Conservation (phyloP, 2,113 vertebrate genomes). For the Pungitius pungitius region DNA sequence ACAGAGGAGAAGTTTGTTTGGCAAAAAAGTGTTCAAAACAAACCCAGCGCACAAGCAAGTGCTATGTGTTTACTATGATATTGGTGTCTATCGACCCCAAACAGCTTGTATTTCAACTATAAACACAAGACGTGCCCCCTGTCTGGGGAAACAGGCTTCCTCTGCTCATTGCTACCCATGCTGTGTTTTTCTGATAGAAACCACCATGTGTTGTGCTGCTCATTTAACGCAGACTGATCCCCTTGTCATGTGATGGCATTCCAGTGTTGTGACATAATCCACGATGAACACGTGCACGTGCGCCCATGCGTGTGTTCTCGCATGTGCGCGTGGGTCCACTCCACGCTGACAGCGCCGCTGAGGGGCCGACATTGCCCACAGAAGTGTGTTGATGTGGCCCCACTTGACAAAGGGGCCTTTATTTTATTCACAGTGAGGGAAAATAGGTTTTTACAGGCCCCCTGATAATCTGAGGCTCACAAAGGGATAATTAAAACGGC, state of each 20-base stretch:
- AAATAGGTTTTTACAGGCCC: constrained; percentile 60
- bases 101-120: constrained; percentile 71
- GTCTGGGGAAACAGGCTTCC: constrained; percentile 37
- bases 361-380: constrained; percentile 52
- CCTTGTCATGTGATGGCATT: constrained; percentile 64
- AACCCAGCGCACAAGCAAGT: constrained; percentile 38
- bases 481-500: constrained; percentile 54
- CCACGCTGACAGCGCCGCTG: constrained; percentile 57
- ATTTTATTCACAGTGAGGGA: constrained; percentile 56
- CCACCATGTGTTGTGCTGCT: constrained; percentile 17
- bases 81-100: constrained; percentile 70
- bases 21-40: constrained; percentile 60
- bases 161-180: neutral
- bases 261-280: constrained; percentile 69
- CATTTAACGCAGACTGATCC: constrained; percentile 32
- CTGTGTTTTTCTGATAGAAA: constrained; percentile 20
- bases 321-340: constrained; percentile 25
- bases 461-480: constrained; percentile 51
- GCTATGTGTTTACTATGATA: constrained; percentile 59
- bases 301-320: constrained; percentile 39
- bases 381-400: constrained; percentile 69
- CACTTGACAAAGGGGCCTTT: constrained; percentile 70
- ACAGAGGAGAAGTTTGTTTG: constrained; percentile 34
- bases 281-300: constrained; percentile 43
- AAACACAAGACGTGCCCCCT: constrained; percentile 59